Conservation (phyloP, 2,888 invertebrate genomes). For the Limnephilus lunatus region DNA sequence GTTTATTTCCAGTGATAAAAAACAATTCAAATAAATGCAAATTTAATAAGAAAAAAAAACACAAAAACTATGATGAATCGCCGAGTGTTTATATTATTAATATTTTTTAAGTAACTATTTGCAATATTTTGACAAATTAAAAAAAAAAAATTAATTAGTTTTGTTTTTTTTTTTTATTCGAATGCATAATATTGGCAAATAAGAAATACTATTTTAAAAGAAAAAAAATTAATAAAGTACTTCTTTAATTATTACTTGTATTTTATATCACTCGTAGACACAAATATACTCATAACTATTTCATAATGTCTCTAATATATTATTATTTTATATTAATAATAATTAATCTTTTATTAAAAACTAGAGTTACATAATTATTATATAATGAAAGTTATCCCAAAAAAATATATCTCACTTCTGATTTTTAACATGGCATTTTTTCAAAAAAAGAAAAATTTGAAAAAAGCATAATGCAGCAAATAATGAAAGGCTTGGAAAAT, state of each 20-base stretch:
- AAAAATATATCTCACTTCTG: not conserved
- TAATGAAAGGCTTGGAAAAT: not conserved
- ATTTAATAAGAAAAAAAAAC: not conserved
- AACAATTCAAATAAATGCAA: conserved; percentile 10
- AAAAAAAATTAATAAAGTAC: not conserved
- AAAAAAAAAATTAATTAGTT: not conserved
- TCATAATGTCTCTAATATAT: conserved; percentile 25
- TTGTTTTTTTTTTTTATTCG: not conserved
- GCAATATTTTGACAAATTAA: not conserved
- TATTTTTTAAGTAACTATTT: not conserved
- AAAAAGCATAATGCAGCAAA: not conserved
- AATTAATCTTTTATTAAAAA: conserved; percentile 19
- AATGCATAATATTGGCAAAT: conserved; percentile 12
- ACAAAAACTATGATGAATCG: not conserved
- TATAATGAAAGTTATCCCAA: not conserved
- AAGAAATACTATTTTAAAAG: not conserved
- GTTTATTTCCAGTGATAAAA: not conserved
- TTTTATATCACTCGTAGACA: conserved; percentile 43
- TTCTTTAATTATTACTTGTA: conserved; percentile 4
- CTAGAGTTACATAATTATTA: conserved; percentile 15
- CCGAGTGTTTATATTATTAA: not conserved
- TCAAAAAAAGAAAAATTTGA: not conserved
- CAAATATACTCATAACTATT: conserved; percentile 34
- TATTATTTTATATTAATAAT: conserved; percentile 20
- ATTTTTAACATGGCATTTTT: not conserved